Evolutionary conservation across 2,113 vertebrate species (phyloP).

Genomic region (Macquaria australasica): DNA sequence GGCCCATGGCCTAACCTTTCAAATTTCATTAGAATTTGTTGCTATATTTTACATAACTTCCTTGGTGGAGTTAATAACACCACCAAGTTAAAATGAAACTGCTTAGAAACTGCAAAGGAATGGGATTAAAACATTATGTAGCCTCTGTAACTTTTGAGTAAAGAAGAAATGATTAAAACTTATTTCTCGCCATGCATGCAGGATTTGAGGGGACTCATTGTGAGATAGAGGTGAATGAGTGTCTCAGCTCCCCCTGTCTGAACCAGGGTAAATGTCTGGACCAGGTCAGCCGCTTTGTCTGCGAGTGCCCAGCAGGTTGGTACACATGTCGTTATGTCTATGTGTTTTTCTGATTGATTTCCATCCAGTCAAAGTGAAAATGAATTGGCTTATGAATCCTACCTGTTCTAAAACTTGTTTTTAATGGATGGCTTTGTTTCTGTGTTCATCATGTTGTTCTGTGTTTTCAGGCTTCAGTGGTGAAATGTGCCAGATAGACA

Average conservation of each 20-base stretch:
- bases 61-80: neutral
- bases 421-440: neutral
- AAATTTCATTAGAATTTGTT: neutral
- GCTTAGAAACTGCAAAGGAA: neutral
- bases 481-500: conserved; percentile 93
- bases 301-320: conserved; percentile 90
- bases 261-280: conserved; percentile 90
- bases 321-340: conserved; percentile 7
- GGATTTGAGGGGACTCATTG: conserved; percentile 90
- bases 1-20: no score
- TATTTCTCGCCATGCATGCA: conserved; percentile 60
- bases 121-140: neutral
- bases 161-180: neutral
- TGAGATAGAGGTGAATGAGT: conserved; percentile 89
- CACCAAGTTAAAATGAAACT: neutral
- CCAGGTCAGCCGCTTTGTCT: conserved; percentile 89
- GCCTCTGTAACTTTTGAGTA: neutral
- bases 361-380: neutral
- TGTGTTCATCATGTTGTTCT: neutral
- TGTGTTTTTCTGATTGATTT: neutral
- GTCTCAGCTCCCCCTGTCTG: conserved; percentile 90
- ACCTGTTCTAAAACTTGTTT: neutral
- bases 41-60: neutral
- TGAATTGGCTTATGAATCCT: neutral
- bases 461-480: conserved; percentile 90